A percentile compares a stretch with the other conserved stretches of the same genome.
Conservation (phyloP, 2,797 vertebrate species). For the Peromyscus attwateri region DNA sequence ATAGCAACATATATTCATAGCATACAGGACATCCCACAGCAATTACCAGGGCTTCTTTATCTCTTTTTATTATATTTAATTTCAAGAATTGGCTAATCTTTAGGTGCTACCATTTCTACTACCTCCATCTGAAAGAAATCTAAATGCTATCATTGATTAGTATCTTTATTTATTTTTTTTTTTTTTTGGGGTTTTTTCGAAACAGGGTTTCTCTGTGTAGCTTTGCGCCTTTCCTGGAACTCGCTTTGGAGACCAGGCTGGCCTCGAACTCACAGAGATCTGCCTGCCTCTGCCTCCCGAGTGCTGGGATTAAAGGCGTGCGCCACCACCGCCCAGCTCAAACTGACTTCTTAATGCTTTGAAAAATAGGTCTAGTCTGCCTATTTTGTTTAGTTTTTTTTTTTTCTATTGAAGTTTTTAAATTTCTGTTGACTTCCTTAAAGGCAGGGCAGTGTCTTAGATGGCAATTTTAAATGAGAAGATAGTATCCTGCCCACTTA, state of each 20-base stretch:
- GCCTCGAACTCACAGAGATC: too few species aligned
- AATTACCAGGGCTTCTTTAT: background rate
- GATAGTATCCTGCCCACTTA: constrained; percentile 1
- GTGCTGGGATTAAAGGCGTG: too few species aligned
- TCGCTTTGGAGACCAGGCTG: too few species aligned
- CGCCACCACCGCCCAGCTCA: too few species aligned
- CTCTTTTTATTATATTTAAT: constrained; percentile 44
- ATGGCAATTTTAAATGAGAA: constrained; percentile 63
- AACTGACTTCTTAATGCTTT: constrained; percentile 67
- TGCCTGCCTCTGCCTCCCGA: too few species aligned
- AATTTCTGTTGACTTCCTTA: constrained; percentile 55
- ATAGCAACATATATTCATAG: too few species aligned
- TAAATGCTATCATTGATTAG: constrained; percentile 21
- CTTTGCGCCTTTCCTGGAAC: too few species aligned
- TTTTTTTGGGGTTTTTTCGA: too few species aligned
- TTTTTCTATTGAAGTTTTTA: constrained; percentile 24
- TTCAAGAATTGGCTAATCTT: constrained; percentile 34
- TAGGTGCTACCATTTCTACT: constrained; percentile 43
- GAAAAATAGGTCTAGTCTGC: constrained; percentile 39
- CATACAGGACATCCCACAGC: too few species aligned
- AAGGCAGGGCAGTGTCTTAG: constrained; percentile 26
- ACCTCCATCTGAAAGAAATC: constrained; percentile 25
- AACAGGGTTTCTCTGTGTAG: too few species aligned
- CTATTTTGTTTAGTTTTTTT: constrained; percentile 55
- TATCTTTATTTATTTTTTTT: too few species aligned